A percentile compares a stretch with the other conserved stretches of the same genome.
Evolutionary conservation across 2,888 invertebrate species (phyloP).

Genomic region (Cactoblastis cactorum): DNA sequence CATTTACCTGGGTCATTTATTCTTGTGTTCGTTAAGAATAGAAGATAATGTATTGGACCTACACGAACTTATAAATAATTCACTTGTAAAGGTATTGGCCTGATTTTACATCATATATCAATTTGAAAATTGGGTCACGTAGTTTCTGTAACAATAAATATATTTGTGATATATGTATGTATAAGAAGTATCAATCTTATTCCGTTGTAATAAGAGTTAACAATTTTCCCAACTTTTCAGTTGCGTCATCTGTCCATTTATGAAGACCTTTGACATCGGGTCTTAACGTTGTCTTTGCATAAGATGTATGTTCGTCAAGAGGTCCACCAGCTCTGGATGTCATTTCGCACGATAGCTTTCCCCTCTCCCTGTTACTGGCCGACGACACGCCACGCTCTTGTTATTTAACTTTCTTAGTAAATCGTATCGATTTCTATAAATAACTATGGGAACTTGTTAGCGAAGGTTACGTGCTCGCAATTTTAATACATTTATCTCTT

Average conservation of each 20-base stretch:
- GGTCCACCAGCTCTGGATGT: not conserved
- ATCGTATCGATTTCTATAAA: slow-evolving; percentile 4
- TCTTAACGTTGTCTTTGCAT: not conserved
- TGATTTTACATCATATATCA: not conserved
- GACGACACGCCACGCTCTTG: slow-evolving; percentile 4
- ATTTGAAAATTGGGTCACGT: not conserved
- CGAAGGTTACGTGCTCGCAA: too few species aligned
- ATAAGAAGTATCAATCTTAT: not conserved
- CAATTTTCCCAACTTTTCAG: not conserved
- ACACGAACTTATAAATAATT: not conserved
- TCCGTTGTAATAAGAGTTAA: not conserved
- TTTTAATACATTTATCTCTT: too few species aligned
- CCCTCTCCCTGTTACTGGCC: slow-evolving; percentile 6
- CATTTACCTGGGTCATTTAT: too few species aligned
- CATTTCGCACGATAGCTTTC: slow-evolving; percentile 3
- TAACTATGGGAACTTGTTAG: not conserved
- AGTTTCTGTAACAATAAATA: not conserved
- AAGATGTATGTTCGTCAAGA: not conserved
- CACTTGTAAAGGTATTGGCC: not conserved
- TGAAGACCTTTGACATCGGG: not conserved
- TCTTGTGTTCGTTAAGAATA: too few species aligned
- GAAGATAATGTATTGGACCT: not conserved
- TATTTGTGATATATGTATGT: not conserved
- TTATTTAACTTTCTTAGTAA: slow-evolving; percentile 9
- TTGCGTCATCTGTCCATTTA: not conserved